Evolutionary conservation across 2,113 vertebrate genomes (phyloP).

Genomic region (Isichthys henryi): DNA sequence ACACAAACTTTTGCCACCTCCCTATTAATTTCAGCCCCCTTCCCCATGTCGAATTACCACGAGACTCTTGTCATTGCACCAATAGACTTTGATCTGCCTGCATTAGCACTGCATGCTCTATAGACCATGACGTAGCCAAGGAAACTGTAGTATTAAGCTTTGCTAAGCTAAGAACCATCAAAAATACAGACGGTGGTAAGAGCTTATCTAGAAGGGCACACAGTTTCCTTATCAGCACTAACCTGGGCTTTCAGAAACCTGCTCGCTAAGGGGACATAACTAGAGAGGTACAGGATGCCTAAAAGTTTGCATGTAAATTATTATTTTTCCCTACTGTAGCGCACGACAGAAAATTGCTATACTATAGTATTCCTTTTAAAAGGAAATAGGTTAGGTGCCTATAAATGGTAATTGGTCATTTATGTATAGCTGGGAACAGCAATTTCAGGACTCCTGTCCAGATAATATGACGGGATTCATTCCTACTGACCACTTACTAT

Average conservation of each 20-base stretch:
- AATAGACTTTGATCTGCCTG: not conserved
- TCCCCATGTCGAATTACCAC: not conserved
- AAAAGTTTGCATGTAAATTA: not conserved
- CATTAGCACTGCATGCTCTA: not conserved
- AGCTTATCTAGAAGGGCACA: slow-evolving; percentile 6
- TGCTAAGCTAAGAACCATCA: not conserved
- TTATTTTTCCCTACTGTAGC: not conserved
- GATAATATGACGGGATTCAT: not conserved
- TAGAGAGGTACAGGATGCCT: not conserved
- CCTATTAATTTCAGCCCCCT: not conserved
- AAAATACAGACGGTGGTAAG: not conserved
- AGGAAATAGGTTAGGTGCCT: not conserved
- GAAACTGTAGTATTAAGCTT: not conserved
- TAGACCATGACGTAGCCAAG: not conserved
- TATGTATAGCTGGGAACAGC: not conserved
- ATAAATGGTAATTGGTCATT: not conserved
- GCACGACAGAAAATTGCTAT: not conserved
- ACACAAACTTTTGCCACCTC: not conserved
- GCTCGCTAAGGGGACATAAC: not conserved
- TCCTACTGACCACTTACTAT: not conserved
- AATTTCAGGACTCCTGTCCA: not conserved
- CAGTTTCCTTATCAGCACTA: not conserved
- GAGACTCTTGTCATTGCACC: not conserved
- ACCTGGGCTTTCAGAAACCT: not conserved
- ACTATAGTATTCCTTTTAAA: not conserved